Evolutionary conservation across 2,797 vertebrate genomes (phyloP).

Genomic region (Agapornis canus): DNA sequence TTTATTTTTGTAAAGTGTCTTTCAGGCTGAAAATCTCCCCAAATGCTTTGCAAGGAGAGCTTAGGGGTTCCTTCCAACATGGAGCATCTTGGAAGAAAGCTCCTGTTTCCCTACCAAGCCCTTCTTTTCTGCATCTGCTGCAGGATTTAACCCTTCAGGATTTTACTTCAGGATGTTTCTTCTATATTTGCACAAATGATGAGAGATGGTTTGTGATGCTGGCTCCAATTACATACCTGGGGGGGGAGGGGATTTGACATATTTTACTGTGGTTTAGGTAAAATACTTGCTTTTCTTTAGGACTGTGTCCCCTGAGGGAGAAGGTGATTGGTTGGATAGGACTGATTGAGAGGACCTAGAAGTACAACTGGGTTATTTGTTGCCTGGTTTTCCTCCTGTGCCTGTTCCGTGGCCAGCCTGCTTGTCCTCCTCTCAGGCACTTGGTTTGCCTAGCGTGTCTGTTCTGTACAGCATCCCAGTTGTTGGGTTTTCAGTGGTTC

Average conservation of each 20-base stretch:
- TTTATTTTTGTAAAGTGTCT: slow-evolving; percentile 75
- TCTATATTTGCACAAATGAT: background rate
- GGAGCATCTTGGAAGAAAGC: background rate
- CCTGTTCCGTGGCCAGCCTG: background rate
- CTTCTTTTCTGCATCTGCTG: background rate
- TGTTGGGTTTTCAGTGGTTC: background rate
- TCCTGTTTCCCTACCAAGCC: background rate
- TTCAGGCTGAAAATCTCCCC: slow-evolving; percentile 57
- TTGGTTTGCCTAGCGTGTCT: background rate
- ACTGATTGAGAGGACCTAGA: background rate
- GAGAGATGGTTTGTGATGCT: background rate
- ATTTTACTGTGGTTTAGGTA: background rate
- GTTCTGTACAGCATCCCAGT: background rate
- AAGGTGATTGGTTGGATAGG: background rate
- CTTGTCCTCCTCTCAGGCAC: background rate
- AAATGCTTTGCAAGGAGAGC: background rate
- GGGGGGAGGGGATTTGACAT: background rate
- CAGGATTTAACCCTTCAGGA: background rate
- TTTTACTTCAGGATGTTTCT: background rate
- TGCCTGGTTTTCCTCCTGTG: background rate
- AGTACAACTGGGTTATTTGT: background rate
- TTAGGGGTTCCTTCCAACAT: background rate
- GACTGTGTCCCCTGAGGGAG: background rate
- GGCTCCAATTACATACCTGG: background rate
- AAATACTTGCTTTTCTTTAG: background rate